Evolutionary conservation across 2,888 invertebrate species (phyloP).

Genomic region (Mystacides longicornis): DNA sequence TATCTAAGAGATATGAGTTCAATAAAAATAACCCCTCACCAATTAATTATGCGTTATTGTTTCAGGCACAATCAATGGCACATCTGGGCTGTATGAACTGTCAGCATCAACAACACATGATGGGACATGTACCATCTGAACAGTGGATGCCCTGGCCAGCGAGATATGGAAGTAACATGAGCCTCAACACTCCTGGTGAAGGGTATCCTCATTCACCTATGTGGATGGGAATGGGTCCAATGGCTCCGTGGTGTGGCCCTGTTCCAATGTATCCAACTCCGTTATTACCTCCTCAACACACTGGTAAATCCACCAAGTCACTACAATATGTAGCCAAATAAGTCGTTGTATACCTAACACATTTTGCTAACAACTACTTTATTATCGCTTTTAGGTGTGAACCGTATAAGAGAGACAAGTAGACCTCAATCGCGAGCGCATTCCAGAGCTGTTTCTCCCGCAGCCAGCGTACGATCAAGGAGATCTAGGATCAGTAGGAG

Average conservation of each 20-base stretch:
- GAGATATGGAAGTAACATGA: slow-evolving; percentile 45
- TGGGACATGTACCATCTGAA: slow-evolving; percentile 33
- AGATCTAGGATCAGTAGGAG: slow-evolving; percentile 57
- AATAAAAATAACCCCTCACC: no score
- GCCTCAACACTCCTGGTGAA: slow-evolving; percentile 43
- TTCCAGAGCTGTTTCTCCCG: slow-evolving; percentile 60
- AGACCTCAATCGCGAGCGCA: slow-evolving; percentile 53
- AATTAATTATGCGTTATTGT: no score
- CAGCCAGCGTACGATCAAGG: slow-evolving; percentile 61
- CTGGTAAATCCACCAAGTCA: no score
- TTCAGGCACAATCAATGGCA: slow-evolving; percentile 65
- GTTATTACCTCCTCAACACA: slow-evolving; percentile 27
- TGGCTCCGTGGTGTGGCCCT: slow-evolving; percentile 20
- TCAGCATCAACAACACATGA: slow-evolving; percentile 42
- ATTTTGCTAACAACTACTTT: no score
- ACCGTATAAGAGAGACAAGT: slow-evolving; percentile 34
- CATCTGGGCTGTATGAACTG: slow-evolving; percentile 57
- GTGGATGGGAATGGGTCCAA: slow-evolving; percentile 36
- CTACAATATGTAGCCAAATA: no score
- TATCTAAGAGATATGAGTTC: no score
- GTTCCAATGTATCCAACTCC: slow-evolving; percentile 27
- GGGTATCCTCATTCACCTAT: slow-evolving; percentile 32
- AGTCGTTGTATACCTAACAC: no score
- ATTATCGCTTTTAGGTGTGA: slow-evolving; percentile 37
- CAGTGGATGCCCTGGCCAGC: slow-evolving; percentile 32